Conservation (phyloP, 2,888 invertebrate genomes). For the Gymnoscelis rufifasciata region DNA sequence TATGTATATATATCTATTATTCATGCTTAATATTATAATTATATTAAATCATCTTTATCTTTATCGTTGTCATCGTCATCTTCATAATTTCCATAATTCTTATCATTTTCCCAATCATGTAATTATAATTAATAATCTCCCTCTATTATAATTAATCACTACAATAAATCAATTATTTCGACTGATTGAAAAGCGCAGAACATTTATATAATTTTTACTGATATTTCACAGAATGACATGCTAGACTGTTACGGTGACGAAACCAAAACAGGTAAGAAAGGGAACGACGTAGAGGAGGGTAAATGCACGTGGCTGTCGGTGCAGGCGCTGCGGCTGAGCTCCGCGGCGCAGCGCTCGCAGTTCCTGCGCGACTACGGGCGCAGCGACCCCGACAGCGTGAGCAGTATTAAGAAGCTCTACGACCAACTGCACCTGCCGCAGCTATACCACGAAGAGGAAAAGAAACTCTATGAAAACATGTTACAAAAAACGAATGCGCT, state of each 20-base stretch:
- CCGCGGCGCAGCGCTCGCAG: slow-evolving; percentile 81
- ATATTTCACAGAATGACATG: slow-evolving; percentile 82
- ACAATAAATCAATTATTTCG: too few relatives aligned
- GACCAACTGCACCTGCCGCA: slow-evolving; percentile 83
- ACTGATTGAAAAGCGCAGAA: too few relatives aligned
- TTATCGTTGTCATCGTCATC: too few relatives aligned
- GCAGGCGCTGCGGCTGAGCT: slow-evolving; percentile 81
- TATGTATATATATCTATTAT: too few relatives aligned
- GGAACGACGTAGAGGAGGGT: slow-evolving; percentile 81
- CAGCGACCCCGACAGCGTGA: slow-evolving; percentile 80
- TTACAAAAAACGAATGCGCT: slow-evolving; percentile 81
- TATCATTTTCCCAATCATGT: too few relatives aligned
- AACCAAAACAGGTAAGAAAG: slow-evolving; percentile 39
- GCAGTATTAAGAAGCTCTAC: slow-evolving; percentile 52
- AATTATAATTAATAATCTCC: too few relatives aligned
- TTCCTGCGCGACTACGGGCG: slow-evolving; percentile 86
- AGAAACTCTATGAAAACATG: slow-evolving; percentile 84
- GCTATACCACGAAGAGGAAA: slow-evolving; percentile 85
- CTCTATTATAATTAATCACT: too few relatives aligned
- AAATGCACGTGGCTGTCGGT: slow-evolving; percentile 96
- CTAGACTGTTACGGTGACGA: slow-evolving; percentile 91
- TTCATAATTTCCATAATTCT: too few relatives aligned
- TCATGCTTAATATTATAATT: too few relatives aligned
- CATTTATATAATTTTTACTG: too few relatives aligned
- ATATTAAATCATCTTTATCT: too few relatives aligned